Evolutionary conservation across 2,113 vertebrate genomes (phyloP).

Genomic region (Helogale parvula): DNA sequence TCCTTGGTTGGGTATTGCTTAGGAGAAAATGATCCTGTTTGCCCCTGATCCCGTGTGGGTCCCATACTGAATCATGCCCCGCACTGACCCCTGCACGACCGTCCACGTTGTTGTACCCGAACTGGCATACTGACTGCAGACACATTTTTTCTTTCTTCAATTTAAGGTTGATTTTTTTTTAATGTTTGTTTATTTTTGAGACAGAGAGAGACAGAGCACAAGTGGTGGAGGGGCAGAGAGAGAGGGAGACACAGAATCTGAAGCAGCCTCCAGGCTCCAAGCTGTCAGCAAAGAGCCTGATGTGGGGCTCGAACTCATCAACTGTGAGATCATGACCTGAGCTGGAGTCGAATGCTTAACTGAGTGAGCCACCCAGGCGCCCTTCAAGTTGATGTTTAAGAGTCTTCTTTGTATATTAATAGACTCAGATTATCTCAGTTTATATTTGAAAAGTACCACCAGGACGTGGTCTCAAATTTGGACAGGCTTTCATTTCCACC

Average conservation of each 20-base stretch:
- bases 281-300: too few species aligned
- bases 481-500: not conserved
- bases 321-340: too few species aligned
- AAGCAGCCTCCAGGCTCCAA: too few species aligned
- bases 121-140: not conserved
- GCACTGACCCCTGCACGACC: not conserved
- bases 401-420: not conserved
- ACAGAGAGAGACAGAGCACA: too few species aligned
- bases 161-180: conserved; percentile 33
- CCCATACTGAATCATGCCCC: not conserved
- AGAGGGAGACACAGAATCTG: too few species aligned
- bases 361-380: too few species aligned
- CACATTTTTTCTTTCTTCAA: not conserved
- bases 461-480: not conserved
- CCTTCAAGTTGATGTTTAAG: conserved; percentile 25
- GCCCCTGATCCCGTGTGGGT: not conserved
- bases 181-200: too few species aligned
- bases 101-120: not conserved
- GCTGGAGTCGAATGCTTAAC: too few species aligned
- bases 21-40: not conserved
- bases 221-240: too few species aligned
- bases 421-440: not conserved
- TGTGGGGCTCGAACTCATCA: too few species aligned
- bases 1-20: not conserved
- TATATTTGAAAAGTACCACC: conserved; percentile 19